Conservation (phyloP, 1,140 invertebrate genomes). For the Helicorthomorpha holstii region DNA sequence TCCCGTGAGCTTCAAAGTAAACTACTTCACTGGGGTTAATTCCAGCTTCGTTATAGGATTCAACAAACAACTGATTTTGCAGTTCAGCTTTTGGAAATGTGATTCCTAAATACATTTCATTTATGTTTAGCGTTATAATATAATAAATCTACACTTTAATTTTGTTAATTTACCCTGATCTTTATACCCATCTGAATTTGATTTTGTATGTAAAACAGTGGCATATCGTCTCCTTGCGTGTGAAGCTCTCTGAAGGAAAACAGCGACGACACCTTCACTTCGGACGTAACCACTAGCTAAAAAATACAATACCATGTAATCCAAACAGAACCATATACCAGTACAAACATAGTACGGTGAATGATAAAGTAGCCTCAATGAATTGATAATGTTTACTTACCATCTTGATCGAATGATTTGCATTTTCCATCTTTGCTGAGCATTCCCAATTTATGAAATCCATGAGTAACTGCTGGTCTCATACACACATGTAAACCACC, state of each 20-base stretch:
- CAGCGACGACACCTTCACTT: conserved; percentile 34
- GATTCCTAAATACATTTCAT: conserved; percentile 22
- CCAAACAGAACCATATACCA: background rate
- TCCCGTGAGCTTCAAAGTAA: conserved; percentile 40
- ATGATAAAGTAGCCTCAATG: background rate
- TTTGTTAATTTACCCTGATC: conserved; percentile 15
- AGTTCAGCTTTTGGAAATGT: conserved; percentile 19
- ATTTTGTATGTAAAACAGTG: conserved; percentile 35
- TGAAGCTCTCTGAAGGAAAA: conserved; percentile 33
- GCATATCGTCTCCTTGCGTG: conserved; percentile 34
- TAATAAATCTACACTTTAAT: background rate
- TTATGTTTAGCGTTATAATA: background rate
- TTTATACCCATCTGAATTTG: conserved; percentile 40
- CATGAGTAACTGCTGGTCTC: conserved; percentile 31
- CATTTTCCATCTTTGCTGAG: conserved; percentile 33
- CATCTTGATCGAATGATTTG: conserved; percentile 35
- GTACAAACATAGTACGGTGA: background rate
- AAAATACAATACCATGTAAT: background rate
- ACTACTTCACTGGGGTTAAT: conserved; percentile 24
- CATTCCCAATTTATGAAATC: conserved; percentile 25
- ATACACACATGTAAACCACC: conserved; percentile 34
- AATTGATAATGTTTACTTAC: conserved; percentile 11
- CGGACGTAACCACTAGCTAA: conserved; percentile 12
- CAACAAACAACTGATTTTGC: conserved; percentile 22
- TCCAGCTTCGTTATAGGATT: conserved; percentile 22